phyloP scores from a whole-genome alignment of 2,888 invertebrate species.

The Eupithecia insigniata region DNA sequence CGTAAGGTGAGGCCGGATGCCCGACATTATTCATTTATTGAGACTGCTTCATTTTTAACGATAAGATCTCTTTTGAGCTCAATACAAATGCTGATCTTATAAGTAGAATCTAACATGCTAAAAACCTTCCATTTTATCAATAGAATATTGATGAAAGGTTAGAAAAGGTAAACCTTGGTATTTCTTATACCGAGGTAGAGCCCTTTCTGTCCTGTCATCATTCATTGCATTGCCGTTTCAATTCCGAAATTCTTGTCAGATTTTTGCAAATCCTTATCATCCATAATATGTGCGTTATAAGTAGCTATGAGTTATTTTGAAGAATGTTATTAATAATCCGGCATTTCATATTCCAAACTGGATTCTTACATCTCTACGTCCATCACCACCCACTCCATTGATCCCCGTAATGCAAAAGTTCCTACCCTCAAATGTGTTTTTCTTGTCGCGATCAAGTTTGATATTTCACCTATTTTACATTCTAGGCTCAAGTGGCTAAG shows the following conservation, averaged over 20 bases:
- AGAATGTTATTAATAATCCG: constrained; percentile 15
- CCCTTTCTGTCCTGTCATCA: no score
- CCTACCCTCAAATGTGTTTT: constrained; percentile 70
- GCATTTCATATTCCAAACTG: constrained; percentile 4
- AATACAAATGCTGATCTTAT: no score
- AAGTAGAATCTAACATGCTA: no score
- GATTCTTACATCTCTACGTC: constrained; percentile 14
- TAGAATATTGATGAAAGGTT: no score
- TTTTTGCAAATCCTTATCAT: background rate
- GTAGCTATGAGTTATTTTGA: background rate
- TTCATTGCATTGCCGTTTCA: background rate
- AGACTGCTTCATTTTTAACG: background rate
- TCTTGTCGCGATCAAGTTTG: constrained; percentile 67
- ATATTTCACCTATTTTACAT: constrained; percentile 71
- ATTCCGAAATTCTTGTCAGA: background rate
- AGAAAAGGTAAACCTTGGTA: no score
- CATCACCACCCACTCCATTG: constrained; percentile 53
- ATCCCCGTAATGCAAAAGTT: constrained; percentile 59
- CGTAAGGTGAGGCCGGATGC: background rate
- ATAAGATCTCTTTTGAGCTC: no score
- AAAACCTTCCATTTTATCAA: no score
- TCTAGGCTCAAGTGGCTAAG: constrained; percentile 53
- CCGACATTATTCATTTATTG: background rate
- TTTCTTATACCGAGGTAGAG: no score
- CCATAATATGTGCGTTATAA: background rate